phyloP scores from a whole-genome alignment of 2,888 invertebrate species.

The Drosophila anceps region DNA sequence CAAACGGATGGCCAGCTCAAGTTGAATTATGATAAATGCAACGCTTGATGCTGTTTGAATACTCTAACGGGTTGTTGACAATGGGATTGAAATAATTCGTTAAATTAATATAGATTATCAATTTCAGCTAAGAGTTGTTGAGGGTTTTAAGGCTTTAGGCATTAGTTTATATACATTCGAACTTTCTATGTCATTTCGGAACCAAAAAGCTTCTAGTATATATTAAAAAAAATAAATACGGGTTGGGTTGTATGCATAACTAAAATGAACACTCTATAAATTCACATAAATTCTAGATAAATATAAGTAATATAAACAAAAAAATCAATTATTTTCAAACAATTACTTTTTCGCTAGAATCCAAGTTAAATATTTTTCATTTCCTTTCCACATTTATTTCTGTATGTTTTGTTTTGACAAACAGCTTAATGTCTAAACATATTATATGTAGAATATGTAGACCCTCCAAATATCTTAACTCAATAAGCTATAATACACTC shows the following conservation, averaged over 20 bases:
- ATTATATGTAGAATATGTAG: background rate
- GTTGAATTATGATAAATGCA: background rate
- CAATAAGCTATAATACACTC: background rate
- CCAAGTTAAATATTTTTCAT: too few species aligned
- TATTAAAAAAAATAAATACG: background rate
- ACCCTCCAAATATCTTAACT: background rate
- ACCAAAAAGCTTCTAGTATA: background rate
- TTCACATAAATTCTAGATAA: too few species aligned
- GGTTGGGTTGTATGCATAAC: too few species aligned
- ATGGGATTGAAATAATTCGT: background rate
- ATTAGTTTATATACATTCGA: background rate
- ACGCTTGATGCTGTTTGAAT: background rate
- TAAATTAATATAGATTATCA: background rate
- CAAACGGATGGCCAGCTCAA: background rate
- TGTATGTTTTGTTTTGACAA: too few species aligned
- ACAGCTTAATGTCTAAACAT: too few species aligned
- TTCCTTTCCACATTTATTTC: background rate
- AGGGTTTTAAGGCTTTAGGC: background rate
- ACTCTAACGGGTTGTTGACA: conserved; percentile 10
- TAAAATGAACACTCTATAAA: too few species aligned
- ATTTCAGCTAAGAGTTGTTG: background rate
- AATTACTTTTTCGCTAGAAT: too few species aligned
- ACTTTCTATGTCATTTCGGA: too few species aligned
- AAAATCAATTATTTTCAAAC: too few species aligned
- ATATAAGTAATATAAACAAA: too few species aligned